Conservation (phyloP, 92 coral and sea anemone species). For the Muricea muricata region DNA sequence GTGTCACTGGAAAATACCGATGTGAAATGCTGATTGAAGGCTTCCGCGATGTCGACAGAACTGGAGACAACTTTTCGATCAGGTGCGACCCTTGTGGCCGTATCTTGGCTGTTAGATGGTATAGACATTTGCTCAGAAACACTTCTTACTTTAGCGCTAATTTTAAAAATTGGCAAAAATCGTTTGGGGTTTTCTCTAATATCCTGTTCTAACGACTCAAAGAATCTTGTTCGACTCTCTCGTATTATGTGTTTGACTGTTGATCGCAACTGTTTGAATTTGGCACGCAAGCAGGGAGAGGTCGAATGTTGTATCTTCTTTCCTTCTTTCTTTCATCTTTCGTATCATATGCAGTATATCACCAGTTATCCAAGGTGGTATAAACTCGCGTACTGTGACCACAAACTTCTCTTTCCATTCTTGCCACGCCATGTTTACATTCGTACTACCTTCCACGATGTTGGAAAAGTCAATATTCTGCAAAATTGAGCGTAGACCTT, state of each 20-base stretch:
- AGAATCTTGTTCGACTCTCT: conserved; percentile 1
- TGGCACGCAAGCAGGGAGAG: neutral
- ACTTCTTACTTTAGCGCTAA: conserved; percentile 40
- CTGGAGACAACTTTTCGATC: neutral
- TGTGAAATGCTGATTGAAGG: neutral
- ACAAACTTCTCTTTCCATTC: conserved; percentile 65
- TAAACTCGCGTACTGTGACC: conserved; percentile 41
- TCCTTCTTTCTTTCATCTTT: neutral
- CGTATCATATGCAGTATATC: neutral
- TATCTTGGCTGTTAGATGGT: neutral
- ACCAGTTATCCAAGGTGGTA: conserved; percentile 32
- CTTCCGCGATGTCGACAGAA: conserved; percentile 7
- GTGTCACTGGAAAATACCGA: neutral
- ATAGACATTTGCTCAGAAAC: conserved; percentile 35
- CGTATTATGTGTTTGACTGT: neutral
- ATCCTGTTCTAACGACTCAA: conserved; percentile 13
- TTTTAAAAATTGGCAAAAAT: conserved; percentile 40
- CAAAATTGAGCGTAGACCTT: conserved; percentile 47
- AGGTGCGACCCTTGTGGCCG: neutral
- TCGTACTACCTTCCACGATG: conserved; percentile 23
- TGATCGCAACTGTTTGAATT: neutral
- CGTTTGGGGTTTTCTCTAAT: neutral
- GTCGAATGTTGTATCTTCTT: neutral
- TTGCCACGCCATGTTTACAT: conserved; percentile 58
- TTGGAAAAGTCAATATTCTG: conserved; percentile 21